Conservation (phyloP, 64 coral and sea anemone genomes). For the Astreopora myriophthalma region DNA sequence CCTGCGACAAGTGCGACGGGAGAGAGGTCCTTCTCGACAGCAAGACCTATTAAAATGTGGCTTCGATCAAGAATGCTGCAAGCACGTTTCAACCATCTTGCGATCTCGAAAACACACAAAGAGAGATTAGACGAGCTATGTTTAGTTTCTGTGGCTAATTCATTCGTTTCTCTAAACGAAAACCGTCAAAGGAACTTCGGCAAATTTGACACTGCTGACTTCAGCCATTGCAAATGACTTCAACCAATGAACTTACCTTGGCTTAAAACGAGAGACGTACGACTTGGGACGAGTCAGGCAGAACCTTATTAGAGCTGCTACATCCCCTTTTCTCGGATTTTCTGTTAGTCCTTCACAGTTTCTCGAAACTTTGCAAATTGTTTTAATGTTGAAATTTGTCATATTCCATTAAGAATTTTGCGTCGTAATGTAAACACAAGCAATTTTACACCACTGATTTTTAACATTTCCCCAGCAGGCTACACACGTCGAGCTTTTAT, state of each 20-base stretch:
- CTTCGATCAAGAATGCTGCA: slow-evolving; percentile 45
- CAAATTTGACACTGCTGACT: background rate
- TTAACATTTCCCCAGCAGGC: background rate
- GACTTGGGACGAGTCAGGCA: background rate
- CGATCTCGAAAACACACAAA: slow-evolving; percentile 8
- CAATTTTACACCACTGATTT: background rate
- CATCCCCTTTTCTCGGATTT: background rate
- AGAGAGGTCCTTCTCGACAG: slow-evolving; percentile 34
- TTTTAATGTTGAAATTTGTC: background rate
- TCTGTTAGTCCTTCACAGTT: background rate
- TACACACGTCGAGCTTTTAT: background rate
- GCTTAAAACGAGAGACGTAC: background rate
- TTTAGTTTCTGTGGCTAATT: slow-evolving; percentile 27
- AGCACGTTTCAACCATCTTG: background rate
- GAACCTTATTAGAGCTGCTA: background rate
- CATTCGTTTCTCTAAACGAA: slow-evolving; percentile 35
- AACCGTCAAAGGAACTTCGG: slow-evolving; percentile 34
- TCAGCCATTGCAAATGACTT: background rate
- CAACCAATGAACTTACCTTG: background rate
- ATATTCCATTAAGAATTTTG: background rate
- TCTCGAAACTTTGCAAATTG: background rate
- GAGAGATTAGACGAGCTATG: background rate
- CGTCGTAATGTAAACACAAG: background rate
- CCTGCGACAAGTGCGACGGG: slow-evolving; percentile 19
- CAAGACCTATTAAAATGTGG: slow-evolving; percentile 10